These are phyloP conservation scores for Cryptocephalus moraei DNA, from an alignment of 2,888 invertebrate genomes.

Conservation along the genomic window DNA sequence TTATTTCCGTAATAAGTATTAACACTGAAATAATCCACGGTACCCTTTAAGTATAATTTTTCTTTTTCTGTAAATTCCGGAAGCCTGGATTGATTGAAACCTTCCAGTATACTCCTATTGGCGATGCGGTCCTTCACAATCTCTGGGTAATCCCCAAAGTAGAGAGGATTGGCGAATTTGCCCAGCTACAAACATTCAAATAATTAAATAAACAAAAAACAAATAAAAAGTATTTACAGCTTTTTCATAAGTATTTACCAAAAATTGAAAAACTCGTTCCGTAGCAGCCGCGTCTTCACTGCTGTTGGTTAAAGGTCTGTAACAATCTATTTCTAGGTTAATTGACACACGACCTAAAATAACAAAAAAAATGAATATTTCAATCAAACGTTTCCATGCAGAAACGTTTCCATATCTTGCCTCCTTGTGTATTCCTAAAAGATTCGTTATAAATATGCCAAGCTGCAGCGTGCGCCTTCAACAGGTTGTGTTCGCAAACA, in stretches of 20 bases:
- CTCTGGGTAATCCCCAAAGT: background rate
- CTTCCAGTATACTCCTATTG: background rate
- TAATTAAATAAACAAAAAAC: too few species aligned
- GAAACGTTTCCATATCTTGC: constrained; percentile 26
- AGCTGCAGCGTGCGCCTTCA: constrained; percentile 57
- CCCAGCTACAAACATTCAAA: background rate
- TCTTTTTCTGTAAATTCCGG: background rate
- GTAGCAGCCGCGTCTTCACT: too few species aligned
- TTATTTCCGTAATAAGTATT: background rate
- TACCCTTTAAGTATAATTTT: background rate
- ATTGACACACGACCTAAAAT: too few species aligned
- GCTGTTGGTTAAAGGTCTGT: too few species aligned
- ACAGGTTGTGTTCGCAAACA: constrained; percentile 50
- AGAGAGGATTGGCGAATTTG: background rate
- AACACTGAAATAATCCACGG: background rate
- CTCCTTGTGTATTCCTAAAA: constrained; percentile 47
- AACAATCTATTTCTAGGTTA: too few species aligned
- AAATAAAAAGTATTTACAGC: too few species aligned
- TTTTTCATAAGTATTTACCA: too few species aligned
- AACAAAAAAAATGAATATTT: too few species aligned
- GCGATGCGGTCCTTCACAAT: background rate
- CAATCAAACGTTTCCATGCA: too few species aligned
- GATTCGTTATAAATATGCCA: constrained; percentile 53
- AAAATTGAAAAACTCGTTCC: too few species aligned
- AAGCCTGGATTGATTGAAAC: background rate